Conservation (phyloP, 2,888 invertebrate genomes). For the Opisthograptis luteolata region DNA sequence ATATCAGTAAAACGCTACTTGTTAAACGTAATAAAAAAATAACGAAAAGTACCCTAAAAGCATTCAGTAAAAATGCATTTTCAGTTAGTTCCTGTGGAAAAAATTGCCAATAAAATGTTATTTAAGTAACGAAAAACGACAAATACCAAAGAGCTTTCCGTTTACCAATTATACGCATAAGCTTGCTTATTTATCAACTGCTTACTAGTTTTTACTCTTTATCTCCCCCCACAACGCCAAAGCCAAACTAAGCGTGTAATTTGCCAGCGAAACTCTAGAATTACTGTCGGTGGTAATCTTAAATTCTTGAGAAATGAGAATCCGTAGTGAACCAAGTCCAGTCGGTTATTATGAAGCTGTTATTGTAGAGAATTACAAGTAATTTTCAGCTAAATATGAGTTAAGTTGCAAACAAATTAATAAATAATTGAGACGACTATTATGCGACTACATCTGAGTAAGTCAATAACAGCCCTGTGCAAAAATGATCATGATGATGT, state of each 20-base stretch:
- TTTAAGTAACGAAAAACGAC: background rate
- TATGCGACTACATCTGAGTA: too few species aligned
- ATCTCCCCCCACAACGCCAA: conserved; percentile 8
- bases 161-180: too few species aligned
- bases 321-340: conserved; percentile 18
- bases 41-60: too few species aligned
- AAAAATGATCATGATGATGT: too few species aligned
- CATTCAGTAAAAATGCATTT: too few species aligned
- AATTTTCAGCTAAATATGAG: conserved; percentile 16
- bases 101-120: too few species aligned
- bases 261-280: conserved; percentile 12
- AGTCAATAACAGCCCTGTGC: too few species aligned
- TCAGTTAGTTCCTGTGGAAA: too few species aligned
- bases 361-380: conserved; percentile 14
- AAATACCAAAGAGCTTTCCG: background rate
- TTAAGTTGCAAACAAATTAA: conserved; percentile 2
- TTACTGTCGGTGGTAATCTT: conserved; percentile 17
- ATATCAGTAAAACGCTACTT: too few species aligned
- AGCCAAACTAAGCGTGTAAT: conserved; percentile 15
- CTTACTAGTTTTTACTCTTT: conserved; percentile 9
- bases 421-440: conserved; percentile 1
- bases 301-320: conserved; percentile 26
- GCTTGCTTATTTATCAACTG: background rate
- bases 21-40: too few species aligned
- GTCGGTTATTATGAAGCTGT: conserved; percentile 26